Percentiles rank a stretch among this genome's conserved stretches.
Conservation (phyloP, 64 coral and sea anemone species). For the Montipora foliosa region DNA sequence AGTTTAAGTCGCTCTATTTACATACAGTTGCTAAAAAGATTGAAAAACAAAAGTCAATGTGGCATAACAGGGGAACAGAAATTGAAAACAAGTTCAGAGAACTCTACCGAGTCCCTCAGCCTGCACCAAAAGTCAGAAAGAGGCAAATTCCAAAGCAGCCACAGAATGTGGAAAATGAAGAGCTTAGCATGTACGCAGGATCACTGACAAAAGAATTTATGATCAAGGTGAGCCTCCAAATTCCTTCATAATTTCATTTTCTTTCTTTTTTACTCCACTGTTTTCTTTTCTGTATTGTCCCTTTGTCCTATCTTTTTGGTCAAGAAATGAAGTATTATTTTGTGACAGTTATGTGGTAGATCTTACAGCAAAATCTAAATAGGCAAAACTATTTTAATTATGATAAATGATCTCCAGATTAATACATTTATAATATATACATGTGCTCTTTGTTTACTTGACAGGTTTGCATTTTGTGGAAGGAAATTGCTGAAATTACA, state of each 20-base stretch:
- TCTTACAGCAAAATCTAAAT: background rate
- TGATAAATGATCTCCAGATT: background rate
- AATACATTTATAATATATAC: background rate
- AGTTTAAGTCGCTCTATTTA: background rate
- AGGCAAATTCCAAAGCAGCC: background rate
- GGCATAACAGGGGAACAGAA: background rate
- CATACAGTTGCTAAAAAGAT: constrained; percentile 8
- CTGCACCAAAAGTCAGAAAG: constrained; percentile 12
- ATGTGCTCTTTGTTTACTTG: background rate
- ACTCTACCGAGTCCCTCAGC: background rate
- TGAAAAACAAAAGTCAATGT: background rate
- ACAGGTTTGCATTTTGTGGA: background rate
- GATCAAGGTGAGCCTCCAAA: background rate
- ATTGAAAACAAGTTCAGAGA: background rate
- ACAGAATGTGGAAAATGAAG: background rate
- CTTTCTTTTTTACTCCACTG: too few relatives aligned
- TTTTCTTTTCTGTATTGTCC: too few relatives aligned
- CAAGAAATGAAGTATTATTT: background rate
- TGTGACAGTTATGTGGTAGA: background rate
- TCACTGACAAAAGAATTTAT: background rate
- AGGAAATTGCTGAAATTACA: constrained; percentile 27
- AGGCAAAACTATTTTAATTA: background rate
- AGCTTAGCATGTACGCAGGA: background rate
- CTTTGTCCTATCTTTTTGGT: too few relatives aligned
- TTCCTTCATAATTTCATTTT: background rate